Evolutionary conservation across 2,797 vertebrate genomes (phyloP).

Genomic region (Betta splendens): DNA sequence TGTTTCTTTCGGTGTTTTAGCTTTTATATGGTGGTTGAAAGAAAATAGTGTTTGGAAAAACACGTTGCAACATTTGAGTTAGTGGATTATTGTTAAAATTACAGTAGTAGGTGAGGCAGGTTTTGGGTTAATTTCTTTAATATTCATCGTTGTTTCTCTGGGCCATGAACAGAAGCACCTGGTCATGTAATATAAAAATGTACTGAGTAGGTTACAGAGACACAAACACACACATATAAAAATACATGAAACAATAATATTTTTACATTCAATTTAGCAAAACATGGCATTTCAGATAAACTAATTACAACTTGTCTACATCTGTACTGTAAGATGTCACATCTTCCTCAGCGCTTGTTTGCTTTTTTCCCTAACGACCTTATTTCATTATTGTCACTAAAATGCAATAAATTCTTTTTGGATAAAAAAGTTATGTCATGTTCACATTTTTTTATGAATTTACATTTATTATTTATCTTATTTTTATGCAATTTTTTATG

Average conservation of each 20-base stretch:
- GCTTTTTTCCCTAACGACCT: not conserved
- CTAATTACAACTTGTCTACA: constrained; percentile 2
- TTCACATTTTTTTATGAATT: no score
- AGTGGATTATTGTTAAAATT: no score
- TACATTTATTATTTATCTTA: no score
- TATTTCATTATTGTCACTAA: not conserved
- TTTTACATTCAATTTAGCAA: not conserved
- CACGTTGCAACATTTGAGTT: no score
- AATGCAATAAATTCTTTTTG: no score
- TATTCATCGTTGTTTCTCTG: not conserved
- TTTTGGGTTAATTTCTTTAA: not conserved
- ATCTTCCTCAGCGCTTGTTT: not conserved
- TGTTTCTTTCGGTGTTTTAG: constrained; percentile 43
- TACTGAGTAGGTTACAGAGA: not conserved
- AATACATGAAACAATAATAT: not conserved
- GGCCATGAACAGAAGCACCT: not conserved
- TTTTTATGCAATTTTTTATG: not conserved
- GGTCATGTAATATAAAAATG: not conserved
- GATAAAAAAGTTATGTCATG: no score
- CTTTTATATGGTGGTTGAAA: constrained; percentile 22
- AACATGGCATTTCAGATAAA: not conserved
- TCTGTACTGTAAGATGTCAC: not conserved
- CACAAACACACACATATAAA: not conserved
- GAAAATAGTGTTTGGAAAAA: no score
- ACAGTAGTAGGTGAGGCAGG: not conserved